Percentiles rank a stretch among this genome's conserved stretches.
These are phyloP conservation scores for Penaeus monodon DNA, from an alignment of 2,888 invertebrate genomes.

Conservation along the genomic window DNA sequence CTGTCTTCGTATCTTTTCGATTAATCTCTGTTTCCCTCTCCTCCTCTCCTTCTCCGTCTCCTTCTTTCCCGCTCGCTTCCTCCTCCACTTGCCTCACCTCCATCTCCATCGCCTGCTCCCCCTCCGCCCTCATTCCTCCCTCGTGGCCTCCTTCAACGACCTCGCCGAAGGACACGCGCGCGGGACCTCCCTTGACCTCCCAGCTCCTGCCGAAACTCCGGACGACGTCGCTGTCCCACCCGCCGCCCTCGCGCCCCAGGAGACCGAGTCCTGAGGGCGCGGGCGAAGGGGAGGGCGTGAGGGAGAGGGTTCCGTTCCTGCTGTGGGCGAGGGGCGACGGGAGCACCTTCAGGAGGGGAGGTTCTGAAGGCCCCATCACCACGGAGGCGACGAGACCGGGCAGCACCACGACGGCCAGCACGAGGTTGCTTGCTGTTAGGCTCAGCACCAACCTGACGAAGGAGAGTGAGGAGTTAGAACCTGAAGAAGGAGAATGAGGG, in stretches of 20 bases:
- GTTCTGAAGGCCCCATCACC: constrained; percentile 27
- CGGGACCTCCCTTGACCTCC: background rate
- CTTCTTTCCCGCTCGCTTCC: background rate
- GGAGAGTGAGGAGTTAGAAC: background rate
- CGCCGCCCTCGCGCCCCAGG: too few species aligned
- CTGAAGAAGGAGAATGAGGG: too few species aligned
- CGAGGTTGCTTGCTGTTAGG: constrained; percentile 55
- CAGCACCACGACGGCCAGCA: constrained; percentile 57
- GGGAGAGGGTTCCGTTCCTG: background rate
- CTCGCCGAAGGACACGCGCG: background rate
- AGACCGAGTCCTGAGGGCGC: background rate
- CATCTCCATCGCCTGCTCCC: background rate
- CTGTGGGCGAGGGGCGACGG: background rate
- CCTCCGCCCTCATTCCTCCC: too few species aligned
- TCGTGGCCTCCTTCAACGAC: background rate
- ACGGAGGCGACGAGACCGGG: constrained; percentile 50
- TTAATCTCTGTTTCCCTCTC: background rate
- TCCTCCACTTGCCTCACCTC: background rate
- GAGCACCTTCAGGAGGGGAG: background rate
- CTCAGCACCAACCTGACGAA: constrained; percentile 58
- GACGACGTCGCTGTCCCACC: background rate
- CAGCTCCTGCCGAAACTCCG: background rate
- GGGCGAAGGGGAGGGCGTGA: background rate
- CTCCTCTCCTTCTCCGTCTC: background rate
- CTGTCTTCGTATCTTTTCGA: background rate